phyloP scores from a whole-genome alignment of 2,888 invertebrate species.

The Glaucopsyche alexis region DNA sequence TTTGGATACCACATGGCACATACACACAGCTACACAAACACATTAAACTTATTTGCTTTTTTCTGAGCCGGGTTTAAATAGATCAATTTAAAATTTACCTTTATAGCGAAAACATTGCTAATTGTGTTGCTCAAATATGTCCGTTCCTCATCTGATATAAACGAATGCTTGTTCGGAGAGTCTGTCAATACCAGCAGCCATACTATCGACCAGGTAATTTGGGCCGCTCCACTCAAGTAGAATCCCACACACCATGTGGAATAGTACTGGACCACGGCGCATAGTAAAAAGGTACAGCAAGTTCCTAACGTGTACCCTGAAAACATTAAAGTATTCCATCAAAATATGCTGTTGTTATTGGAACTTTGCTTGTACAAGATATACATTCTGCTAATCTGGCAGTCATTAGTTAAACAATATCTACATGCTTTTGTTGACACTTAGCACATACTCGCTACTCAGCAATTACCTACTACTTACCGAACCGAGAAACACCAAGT shows the following conservation, averaged over 20 bases:
- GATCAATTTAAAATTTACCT: slow-evolving; percentile 46
- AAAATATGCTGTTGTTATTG: too few relatives aligned
- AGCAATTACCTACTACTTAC: background rate
- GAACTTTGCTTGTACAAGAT: background rate
- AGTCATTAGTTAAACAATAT: background rate
- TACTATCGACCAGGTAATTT: slow-evolving; percentile 72
- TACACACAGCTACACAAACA: too few relatives aligned
- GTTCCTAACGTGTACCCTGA: slow-evolving; percentile 79
- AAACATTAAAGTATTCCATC: slow-evolving; percentile 14
- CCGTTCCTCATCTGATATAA: slow-evolving; percentile 81
- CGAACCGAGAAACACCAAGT: background rate
- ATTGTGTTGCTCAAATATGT: slow-evolving; percentile 80
- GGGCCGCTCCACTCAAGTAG: slow-evolving; percentile 79
- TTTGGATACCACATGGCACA: too few relatives aligned
- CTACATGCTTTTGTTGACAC: background rate
- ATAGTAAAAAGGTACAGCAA: slow-evolving; percentile 82
- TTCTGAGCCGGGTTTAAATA: background rate
- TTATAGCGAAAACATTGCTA: slow-evolving; percentile 68
- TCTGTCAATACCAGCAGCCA: slow-evolving; percentile 82
- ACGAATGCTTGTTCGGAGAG: slow-evolving; percentile 80
- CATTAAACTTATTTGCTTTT: too few relatives aligned
- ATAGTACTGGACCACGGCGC: slow-evolving; percentile 81
- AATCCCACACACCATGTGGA: slow-evolving; percentile 84
- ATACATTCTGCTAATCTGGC: too few relatives aligned
- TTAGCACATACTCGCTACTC: background rate